A percentile compares a stretch with the other conserved stretches of the same genome.
Conservation (phyloP, 2,888 invertebrate species). For the Tiliacea citrago region DNA sequence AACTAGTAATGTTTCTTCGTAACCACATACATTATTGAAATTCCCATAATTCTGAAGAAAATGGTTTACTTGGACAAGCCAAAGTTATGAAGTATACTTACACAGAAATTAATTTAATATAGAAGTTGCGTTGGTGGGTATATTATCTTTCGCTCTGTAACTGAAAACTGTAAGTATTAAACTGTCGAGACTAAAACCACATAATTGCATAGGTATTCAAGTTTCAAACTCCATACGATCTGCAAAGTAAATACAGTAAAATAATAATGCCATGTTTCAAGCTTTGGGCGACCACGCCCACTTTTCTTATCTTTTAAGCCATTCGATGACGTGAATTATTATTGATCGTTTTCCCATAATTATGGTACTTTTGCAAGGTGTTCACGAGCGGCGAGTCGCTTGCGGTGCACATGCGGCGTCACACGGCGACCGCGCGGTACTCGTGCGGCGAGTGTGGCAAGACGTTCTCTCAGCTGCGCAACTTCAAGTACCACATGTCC, state of each 20-base stretch:
- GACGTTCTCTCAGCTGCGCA: conserved; percentile 95
- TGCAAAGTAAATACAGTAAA: conserved; percentile 15
- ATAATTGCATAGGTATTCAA: not conserved
- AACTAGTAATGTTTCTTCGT: conserved; percentile 57
- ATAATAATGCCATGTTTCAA: not conserved
- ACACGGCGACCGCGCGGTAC: conserved; percentile 88
- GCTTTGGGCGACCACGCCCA: not conserved
- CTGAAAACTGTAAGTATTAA: not conserved
- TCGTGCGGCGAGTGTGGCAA: conserved; percentile 94
- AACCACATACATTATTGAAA: conserved; percentile 60
- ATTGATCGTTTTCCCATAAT: not conserved
- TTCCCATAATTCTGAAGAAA: conserved; percentile 47
- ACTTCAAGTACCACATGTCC: conserved; percentile 96
- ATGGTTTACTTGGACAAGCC: conserved; percentile 35
- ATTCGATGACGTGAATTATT: not conserved
- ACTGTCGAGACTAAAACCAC: conserved; percentile 18
- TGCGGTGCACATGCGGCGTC: conserved; percentile 73
- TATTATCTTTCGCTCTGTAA: not conserved
- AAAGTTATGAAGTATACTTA: conserved; percentile 30
- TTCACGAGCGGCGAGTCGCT: conserved; percentile 74
- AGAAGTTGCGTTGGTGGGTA: not conserved
- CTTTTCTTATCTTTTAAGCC: not conserved
- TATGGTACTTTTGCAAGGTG: conserved; percentile 68
- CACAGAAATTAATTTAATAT: conserved; percentile 4
- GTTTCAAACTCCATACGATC: conserved; percentile 18